These are phyloP conservation scores for Pseudachorutes palmiensis DNA, from an alignment of 1,140 invertebrate genomes.

Conservation along the genomic window DNA sequence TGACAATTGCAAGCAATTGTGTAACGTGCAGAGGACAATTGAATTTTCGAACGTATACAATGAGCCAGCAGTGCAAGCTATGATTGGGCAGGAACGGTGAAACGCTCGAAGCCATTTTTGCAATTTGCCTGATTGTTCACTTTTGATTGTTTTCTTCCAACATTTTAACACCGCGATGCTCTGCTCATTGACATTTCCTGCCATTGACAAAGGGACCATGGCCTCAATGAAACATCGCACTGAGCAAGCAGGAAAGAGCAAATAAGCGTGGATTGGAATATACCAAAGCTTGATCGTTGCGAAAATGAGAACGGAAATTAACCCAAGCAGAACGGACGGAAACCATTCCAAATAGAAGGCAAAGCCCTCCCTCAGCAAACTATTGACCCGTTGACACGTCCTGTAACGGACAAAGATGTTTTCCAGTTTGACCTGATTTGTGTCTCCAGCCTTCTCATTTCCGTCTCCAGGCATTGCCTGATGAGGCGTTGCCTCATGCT, in stretches of 20 bases:
- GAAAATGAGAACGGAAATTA: neutral
- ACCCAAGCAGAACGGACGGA: neutral
- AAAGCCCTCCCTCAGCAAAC: neutral
- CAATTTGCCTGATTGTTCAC: neutral
- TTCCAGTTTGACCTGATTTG: neutral
- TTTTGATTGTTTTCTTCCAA: neutral
- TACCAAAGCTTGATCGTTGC: neutral
- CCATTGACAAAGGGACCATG: conserved; percentile 1
- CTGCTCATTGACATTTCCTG: conserved; percentile 6
- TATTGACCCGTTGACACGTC: neutral
- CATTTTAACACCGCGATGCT: neutral
- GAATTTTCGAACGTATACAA: conserved; percentile 20
- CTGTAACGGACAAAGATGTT: neutral
- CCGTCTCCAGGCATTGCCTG: neutral
- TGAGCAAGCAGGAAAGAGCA: conserved; percentile 12
- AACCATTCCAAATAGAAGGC: neutral
- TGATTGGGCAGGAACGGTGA: neutral
- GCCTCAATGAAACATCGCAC: conserved; percentile 10
- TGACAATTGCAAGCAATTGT: conserved; percentile 14
- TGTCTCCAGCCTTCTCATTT: neutral
- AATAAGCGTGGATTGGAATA: neutral
- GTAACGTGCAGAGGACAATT: conserved; percentile 15
- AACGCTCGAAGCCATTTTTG: neutral
- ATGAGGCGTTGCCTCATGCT: too few species aligned
- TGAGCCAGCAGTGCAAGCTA: conserved; percentile 11